These are phyloP conservation scores for Metopolophium dirhodum DNA, from an alignment of 1,140 invertebrate genomes.

Conservation along the genomic window DNA sequence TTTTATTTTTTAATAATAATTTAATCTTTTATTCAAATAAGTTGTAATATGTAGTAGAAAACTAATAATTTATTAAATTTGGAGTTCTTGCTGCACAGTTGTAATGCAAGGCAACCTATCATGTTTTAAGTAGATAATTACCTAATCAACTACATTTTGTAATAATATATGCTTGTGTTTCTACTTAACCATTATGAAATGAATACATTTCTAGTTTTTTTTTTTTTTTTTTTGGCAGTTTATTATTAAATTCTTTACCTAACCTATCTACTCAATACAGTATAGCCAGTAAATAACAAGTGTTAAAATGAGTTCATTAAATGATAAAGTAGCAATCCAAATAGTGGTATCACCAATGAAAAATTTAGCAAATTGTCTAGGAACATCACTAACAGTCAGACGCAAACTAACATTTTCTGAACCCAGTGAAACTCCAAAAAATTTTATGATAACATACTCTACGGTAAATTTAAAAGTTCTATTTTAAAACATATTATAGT, in stretches of 20 bases:
- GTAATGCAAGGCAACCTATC: no score
- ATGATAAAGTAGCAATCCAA: constrained; percentile 9
- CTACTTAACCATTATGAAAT: not conserved
- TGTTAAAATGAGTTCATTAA: constrained; percentile 45
- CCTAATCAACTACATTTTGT: not conserved
- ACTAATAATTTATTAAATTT: no score
- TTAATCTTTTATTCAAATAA: not conserved
- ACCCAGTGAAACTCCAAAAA: constrained; percentile 45
- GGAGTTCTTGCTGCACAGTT: no score
- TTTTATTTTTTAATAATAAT: not conserved
- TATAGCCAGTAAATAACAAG: not conserved
- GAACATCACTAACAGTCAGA: constrained; percentile 24
- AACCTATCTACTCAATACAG: not conserved
- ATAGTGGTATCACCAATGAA: constrained; percentile 24
- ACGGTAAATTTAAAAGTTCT: not conserved
- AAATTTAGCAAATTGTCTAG: constrained; percentile 46
- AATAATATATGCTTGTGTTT: not conserved
- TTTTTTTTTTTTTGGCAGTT: not conserved
- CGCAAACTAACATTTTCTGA: constrained; percentile 40
- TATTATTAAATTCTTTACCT: no score
- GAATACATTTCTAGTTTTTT: not conserved
- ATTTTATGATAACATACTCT: constrained; percentile 21
- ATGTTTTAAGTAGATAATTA: not conserved
- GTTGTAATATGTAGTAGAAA: not conserved
- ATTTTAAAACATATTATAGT: not conserved